Conservation (phyloP, 2,113 vertebrate species). For the Eudyptes chrysolophus region DNA sequence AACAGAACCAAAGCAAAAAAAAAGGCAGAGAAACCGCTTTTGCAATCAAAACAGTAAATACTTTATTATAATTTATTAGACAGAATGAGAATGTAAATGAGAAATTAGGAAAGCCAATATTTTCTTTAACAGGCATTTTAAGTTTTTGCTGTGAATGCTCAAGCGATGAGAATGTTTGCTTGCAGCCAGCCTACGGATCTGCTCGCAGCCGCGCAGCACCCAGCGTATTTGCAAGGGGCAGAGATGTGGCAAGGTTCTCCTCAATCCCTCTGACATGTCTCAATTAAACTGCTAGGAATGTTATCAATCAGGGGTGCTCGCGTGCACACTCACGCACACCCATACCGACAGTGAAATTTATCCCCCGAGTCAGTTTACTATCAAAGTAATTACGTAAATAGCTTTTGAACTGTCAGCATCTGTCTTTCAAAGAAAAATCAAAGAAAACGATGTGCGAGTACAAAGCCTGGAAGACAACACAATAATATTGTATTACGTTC, state of each 20-base stretch:
- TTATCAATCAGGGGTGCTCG: background rate
- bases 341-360: background rate
- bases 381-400: conserved; percentile 21
- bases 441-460: conserved; percentile 22
- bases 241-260: background rate
- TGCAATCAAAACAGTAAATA: conserved; percentile 59
- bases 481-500: conserved; percentile 22
- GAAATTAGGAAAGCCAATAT: conserved; percentile 43
- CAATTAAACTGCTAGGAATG: background rate
- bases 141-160: background rate
- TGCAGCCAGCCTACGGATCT: background rate
- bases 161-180: background rate
- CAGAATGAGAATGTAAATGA: conserved; percentile 63
- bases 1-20: conserved; percentile 59
- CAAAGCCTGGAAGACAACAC: conserved; percentile 40
- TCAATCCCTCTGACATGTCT: background rate
- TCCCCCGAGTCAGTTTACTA: conserved; percentile 15
- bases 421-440: conserved; percentile 55
- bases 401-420: conserved; percentile 61
- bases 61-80: conserved; percentile 62
- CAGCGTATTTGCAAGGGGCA: background rate
- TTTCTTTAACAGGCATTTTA: conserved; percentile 27
- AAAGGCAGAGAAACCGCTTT: conserved; percentile 51
- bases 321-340: background rate
- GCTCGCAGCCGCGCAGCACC: background rate